Base-by-base conservation (phyloP, 2,797 vertebrate genomes). In the Sciurus vulgaris region DNA sequence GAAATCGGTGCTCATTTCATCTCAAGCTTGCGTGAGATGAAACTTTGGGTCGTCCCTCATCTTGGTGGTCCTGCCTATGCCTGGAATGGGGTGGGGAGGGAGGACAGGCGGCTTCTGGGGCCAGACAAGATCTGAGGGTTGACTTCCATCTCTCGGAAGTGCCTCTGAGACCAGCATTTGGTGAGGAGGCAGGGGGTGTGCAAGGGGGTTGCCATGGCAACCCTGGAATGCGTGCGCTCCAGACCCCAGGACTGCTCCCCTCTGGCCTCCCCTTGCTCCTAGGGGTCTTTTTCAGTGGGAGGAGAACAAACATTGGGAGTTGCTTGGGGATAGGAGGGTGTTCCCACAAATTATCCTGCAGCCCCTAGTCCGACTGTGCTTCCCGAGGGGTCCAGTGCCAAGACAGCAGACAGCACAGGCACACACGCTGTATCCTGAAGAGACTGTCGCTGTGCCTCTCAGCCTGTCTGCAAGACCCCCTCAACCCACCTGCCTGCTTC, bases 201-300 rank as follows among this genome's bases (percentile, higher is more conserved):
- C 59, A 86, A 86, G 51, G 59, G 17, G 12, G 90, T 97, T 96
- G 85, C 88, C 69, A 96, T 94, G 74, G 95, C 76, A 96, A 97
- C 96, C 28, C 1, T n/a, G 28, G 49, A 76, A 14, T 11, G 41
- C 47, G 26, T n/a, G 47, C 2, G 13, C 49, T 67, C 73, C 10
- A 41, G 93, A 91, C 95, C 82, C n/a, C 5, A n/a, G 30, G 56
- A 47, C 61, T 78, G 89, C 59, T 77, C 93, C 28, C 81, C 90
- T 86, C 73, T 67, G 63, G 92, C 73, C 63, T 88, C 0, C 0
- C 20, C 35, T 89, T 92, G 74, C 83, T 93, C 78, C n/a, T 77
- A 17, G 47, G 59, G 38, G 47, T 63, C 63, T 81, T 94, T 96
- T 86, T 79, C 5, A 35, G 33, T 24, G 38, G 38, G 51, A 83